Evolutionary conservation across 2,113 vertebrate species (phyloP).

Genomic region (Calidris pugnax): DNA sequence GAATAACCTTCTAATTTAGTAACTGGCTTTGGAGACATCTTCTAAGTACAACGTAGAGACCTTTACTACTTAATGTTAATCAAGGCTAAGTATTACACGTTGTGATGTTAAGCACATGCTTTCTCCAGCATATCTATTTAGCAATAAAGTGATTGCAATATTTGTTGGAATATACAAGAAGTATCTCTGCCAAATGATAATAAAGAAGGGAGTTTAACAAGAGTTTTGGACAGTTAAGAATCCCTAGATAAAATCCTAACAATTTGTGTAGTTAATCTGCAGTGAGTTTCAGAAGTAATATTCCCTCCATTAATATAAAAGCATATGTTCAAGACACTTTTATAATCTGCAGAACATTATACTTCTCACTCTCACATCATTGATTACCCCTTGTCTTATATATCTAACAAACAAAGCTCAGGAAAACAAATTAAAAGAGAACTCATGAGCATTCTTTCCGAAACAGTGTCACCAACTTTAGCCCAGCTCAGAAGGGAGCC

Average conservation of each 20-base stretch:
- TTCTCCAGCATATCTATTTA: constrained; percentile 31
- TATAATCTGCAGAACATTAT: background rate
- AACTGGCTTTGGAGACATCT: background rate
- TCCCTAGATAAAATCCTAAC: constrained; percentile 54
- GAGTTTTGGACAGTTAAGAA: constrained; percentile 42
- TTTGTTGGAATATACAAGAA: constrained; percentile 48
- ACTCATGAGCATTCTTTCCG: background rate
- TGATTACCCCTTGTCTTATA: background rate
- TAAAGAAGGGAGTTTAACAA: constrained; percentile 40
- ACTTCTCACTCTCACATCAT: background rate
- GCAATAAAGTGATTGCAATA: constrained; percentile 50
- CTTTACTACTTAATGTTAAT: background rate
- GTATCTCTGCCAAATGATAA: constrained; percentile 59
- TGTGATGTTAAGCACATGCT: constrained; percentile 5
- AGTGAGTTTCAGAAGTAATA: background rate
- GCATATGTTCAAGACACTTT: background rate
- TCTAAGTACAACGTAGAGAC: background rate
- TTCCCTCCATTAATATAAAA: background rate
- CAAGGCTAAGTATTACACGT: background rate
- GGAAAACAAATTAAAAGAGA: background rate
- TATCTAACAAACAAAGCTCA: background rate
- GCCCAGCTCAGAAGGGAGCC: background rate
- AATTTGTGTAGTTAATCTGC: constrained; percentile 11
- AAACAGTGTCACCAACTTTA: background rate
- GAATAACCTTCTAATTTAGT: background rate